Conservation (phyloP, 2,888 invertebrate species). For the Cheilosia vernalis region DNA sequence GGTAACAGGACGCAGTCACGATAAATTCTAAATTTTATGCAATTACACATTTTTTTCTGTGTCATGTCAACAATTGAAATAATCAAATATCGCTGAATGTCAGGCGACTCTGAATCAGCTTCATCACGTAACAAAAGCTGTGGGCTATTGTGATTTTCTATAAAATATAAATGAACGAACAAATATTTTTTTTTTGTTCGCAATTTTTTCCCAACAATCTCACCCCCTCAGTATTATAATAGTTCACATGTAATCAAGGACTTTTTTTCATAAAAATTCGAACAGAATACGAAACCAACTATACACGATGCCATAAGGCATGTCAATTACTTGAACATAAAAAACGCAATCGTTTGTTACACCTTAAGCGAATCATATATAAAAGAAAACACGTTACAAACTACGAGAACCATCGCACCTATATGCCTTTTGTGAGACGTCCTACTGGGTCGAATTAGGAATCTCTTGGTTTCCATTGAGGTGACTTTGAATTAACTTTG, state of each 20-base stretch:
- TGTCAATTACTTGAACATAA: constrained; percentile 47
- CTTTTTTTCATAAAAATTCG: constrained; percentile 31
- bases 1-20: constrained; percentile 40
- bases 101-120: constrained; percentile 42
- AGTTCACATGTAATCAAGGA: constrained; percentile 45
- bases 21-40: constrained; percentile 54
- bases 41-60: constrained; percentile 49
- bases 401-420: constrained; percentile 23
- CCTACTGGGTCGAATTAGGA: constrained; percentile 68
- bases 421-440: constrained; percentile 11
- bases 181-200: too few species aligned
- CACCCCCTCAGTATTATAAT: constrained; percentile 30
- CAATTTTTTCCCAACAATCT: constrained; percentile 30
- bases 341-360: constrained; percentile 56
- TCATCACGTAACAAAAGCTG: constrained; percentile 52
- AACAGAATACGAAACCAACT: constrained; percentile 42
- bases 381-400: constrained; percentile 4
- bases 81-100: constrained; percentile 39
- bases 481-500: constrained; percentile 52
- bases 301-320: constrained; percentile 8
- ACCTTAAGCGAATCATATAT: constrained; percentile 2
- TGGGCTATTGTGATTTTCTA: constrained; percentile 33
- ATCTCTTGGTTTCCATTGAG: constrained; percentile 68
- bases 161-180: not conserved
- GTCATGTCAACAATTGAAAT: constrained; percentile 44